Percentiles rank a stretch among this genome's conserved stretches.
These are phyloP conservation scores for Heliconius himera DNA, from an alignment of 1,140 invertebrate genomes.

Conservation along the genomic window DNA sequence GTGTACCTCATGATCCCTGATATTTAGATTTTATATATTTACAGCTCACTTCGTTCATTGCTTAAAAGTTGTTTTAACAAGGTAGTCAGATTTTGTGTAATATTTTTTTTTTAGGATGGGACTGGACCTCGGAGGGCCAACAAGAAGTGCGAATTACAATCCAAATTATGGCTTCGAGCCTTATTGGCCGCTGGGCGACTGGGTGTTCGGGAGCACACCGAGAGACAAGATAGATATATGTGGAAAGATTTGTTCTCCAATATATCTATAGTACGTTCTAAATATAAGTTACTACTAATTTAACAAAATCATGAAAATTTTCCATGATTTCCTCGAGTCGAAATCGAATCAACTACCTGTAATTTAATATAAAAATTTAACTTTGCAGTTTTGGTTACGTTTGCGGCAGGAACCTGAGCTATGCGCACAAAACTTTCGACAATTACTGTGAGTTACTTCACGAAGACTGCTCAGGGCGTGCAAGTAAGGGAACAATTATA, in stretches of 20 bases:
- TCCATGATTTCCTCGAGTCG: background rate
- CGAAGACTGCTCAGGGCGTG: constrained; percentile 36
- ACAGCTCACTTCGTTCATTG: no score
- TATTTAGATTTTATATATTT: no score
- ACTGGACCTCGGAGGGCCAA: background rate
- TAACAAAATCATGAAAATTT: no score
- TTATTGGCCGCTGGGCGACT: constrained; percentile 48
- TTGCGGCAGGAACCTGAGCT: constrained; percentile 41
- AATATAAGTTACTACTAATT: background rate
- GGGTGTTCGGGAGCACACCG: constrained; percentile 36
- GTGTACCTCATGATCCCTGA: no score
- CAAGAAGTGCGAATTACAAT: constrained; percentile 30
- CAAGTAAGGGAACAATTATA: constrained; percentile 24
- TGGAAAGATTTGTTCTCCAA: constrained; percentile 28
- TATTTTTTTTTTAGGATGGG: background rate
- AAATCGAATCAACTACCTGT: background rate
- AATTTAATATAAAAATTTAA: background rate
- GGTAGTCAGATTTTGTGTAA: no score
- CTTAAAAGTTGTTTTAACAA: no score
- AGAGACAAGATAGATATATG: constrained; percentile 27
- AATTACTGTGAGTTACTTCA: constrained; percentile 44
- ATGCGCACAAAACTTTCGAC: constrained; percentile 41
- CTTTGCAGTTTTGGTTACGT: constrained; percentile 44
- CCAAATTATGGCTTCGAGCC: constrained; percentile 51
- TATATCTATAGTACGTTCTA: constrained; percentile 37